Conservation (phyloP, 53 echinoderm and acorn worm genomes). For the Astropecten irregularis region DNA sequence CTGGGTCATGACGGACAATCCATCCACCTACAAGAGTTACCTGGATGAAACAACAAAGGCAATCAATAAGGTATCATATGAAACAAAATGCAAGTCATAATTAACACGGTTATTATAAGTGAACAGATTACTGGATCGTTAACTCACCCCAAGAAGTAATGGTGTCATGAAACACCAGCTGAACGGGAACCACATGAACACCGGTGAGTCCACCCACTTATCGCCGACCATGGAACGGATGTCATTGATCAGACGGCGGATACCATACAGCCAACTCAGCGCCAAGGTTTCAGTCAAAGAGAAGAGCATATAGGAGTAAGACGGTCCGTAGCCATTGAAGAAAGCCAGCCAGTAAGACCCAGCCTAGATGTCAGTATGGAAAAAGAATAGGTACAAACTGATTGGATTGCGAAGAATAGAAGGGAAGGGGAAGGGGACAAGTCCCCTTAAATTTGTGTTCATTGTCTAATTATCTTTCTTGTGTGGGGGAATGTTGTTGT, state of each 20-base stretch:
- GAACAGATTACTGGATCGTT: no score
- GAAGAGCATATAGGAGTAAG: slow-evolving; percentile 62
- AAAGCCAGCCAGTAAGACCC: slow-evolving; percentile 82
- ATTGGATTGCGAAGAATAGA: no score
- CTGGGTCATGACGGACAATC: slow-evolving; percentile 38
- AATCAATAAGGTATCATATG: neutral
- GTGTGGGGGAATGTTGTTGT: no score
- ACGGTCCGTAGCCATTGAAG: slow-evolving; percentile 69
- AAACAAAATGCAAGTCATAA: neutral
- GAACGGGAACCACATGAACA: slow-evolving; percentile 62
- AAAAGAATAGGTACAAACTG: no score
- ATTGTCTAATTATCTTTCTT: no score
- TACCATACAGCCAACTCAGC: slow-evolving; percentile 79
- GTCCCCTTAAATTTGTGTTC: no score
- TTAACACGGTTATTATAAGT: neutral
- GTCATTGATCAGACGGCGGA: slow-evolving; percentile 77
- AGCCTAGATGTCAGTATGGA: no score
- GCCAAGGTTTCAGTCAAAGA: slow-evolving; percentile 60
- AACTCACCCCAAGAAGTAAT: slow-evolving; percentile 63
- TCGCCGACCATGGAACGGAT: slow-evolving; percentile 82
- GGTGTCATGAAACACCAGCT: slow-evolving; percentile 70
- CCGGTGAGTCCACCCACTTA: slow-evolving; percentile 49
- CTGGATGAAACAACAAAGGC: neutral
- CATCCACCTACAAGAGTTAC: slow-evolving; percentile 19
- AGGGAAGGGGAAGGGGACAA: no score